Evolutionary conservation across 2,888 invertebrate genomes (phyloP), one percentile per base, ranked within the genome.

Genomic region (Andrena camellia): DNA sequence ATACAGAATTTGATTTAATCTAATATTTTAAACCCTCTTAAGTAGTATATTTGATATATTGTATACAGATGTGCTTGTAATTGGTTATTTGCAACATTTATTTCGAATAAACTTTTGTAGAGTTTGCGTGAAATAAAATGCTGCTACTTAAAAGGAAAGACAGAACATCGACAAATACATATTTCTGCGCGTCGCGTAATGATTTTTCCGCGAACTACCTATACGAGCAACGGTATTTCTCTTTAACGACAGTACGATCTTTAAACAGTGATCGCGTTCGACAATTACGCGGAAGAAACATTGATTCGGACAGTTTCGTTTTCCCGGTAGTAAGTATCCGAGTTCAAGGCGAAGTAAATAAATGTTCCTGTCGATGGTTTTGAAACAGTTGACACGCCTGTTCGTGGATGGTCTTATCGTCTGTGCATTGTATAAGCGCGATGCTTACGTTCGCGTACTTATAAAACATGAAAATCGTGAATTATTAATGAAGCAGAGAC

Each of bases 71-170:
- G 59, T 29, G 48, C 29, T 50, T 54, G 33, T 23, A 69, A 33
- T 17, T 3, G 8, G 35, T 57, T 60, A 64, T 50, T n/a, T 29
- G 54, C 68, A 17, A 42, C 31, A 31, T 59, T 6, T 67, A 59
- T 71, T 78, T 67, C 57, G 33, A 63, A 81, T 48, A 63, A 5
- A 48, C 13, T 79, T 81, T 20, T 71, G 54, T 74, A 67, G 52
- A 60, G 26, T 48, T 54, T 57, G 31, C 33, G 29, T 59, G n/a
- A 35, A 80, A 78, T 71, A 71, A 78, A 69, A 23, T 20, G 8
- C 4, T 7, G 10, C 4, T 33, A 23, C 10, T 42, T 35, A 17
- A 13, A 1, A 2, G 35, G 29, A 10, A 4, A 48, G 1, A 0
- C 6, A 17, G 0, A 29, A 26, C n/a, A n/a, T n/a, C 59, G 33